Percentiles rank a stretch among this genome's conserved stretches.
Conservation (phyloP, 2,113 vertebrate genomes). For the Carassius gibelio region DNA sequence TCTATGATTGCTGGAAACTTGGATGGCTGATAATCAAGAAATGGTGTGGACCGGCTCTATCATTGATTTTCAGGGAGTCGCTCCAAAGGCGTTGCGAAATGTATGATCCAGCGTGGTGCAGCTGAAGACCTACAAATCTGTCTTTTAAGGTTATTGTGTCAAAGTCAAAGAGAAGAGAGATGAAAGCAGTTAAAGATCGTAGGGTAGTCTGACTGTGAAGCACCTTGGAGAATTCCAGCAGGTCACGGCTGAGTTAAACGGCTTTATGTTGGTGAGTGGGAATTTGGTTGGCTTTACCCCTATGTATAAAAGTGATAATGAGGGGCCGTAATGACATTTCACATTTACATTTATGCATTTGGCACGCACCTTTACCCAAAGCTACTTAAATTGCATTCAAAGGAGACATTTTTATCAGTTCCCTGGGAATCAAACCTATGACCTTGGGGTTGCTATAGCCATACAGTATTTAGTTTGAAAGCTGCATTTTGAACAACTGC, state of each 20-base stretch:
- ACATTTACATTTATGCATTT: background rate
- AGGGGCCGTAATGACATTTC: background rate
- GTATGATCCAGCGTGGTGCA: slow-evolving; percentile 66
- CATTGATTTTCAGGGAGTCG: slow-evolving; percentile 77
- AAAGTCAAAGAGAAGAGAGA: slow-evolving; percentile 54
- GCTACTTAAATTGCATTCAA: background rate
- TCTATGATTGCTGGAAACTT: background rate
- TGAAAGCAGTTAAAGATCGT: slow-evolving; percentile 31
- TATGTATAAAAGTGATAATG: background rate
- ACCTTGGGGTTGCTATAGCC: background rate
- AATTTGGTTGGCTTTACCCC: slow-evolving; percentile 3
- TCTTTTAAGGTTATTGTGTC: slow-evolving; percentile 66
- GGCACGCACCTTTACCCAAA: background rate
- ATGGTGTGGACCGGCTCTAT: slow-evolving; percentile 67
- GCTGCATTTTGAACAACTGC: background rate
- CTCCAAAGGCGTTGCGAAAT: slow-evolving; percentile 63
- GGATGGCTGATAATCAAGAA: slow-evolving; percentile 66
- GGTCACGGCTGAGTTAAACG: background rate
- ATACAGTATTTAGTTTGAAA: no score
- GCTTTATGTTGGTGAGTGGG: background rate
- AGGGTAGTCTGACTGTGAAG: slow-evolving; percentile 1
- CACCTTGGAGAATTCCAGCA: slow-evolving; percentile 6
- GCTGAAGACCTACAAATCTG: slow-evolving; percentile 68
- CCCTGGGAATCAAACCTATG: background rate
- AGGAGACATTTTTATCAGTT: background rate